Conservation (phyloP, 2,888 invertebrate species). For the Eumerus sabulonum region DNA sequence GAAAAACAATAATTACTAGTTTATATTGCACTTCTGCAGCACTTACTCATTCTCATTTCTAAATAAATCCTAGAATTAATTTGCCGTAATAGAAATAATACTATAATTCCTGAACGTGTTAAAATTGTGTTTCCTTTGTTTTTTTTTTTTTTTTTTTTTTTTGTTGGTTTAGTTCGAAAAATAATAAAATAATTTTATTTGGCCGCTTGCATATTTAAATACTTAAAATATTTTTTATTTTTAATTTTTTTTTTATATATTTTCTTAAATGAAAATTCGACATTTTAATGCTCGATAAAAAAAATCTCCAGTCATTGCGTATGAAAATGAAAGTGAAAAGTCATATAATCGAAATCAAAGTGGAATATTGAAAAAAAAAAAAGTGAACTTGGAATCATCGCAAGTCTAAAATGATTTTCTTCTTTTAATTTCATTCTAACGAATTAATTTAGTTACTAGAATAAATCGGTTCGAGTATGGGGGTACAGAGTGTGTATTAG, state of each 20-base stretch:
- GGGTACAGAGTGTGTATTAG: too few species aligned
- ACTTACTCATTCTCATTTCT: conserved; percentile 27
- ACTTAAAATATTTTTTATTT: conserved; percentile 38
- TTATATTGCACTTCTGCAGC: conserved; percentile 45
- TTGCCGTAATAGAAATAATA: background rate
- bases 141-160: conserved; percentile 17
- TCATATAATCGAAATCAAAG: background rate
- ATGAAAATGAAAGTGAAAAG: conserved; percentile 30
- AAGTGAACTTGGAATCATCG: too few species aligned
- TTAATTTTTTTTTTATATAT: conserved; percentile 13
- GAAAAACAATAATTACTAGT: conserved; percentile 32
- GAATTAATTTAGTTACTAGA: conserved; percentile 2
- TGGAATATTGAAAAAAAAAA: too few species aligned
- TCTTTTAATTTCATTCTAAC: too few species aligned
- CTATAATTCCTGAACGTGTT: too few species aligned
- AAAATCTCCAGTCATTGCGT: conserved; percentile 68
- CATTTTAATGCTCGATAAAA: conserved; percentile 54
- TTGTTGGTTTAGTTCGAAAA: conserved; percentile 6
- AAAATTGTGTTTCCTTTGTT: background rate
- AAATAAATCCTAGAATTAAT: background rate
- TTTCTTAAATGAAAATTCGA: conserved; percentile 22
- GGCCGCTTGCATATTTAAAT: conserved; percentile 54
- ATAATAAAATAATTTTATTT: conserved; percentile 25
- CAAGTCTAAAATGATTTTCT: too few species aligned
- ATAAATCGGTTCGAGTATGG: conserved; percentile 40